phyloP scores from a whole-genome alignment of 2,113 vertebrate genomes.

The Gymnocephalus cernua region DNA sequence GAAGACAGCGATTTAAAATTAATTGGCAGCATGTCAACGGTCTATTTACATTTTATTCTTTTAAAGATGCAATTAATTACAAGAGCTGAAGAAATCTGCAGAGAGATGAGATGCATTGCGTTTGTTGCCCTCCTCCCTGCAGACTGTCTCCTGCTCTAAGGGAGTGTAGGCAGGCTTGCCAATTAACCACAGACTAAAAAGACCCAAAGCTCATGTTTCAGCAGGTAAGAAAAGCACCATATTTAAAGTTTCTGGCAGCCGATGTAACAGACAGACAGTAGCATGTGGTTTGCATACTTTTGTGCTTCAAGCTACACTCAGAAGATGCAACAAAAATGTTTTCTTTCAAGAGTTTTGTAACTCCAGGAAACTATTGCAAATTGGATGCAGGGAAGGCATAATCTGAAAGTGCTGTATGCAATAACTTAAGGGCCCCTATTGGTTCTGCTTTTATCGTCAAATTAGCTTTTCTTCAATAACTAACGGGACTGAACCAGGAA shows the following conservation, averaged over 20 bases:
- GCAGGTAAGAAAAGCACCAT: slow-evolving; percentile 64
- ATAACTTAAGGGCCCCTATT: slow-evolving; percentile 1
- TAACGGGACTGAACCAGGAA: slow-evolving; percentile 3
- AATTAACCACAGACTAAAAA: slow-evolving; percentile 74
- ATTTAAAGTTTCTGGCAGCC: slow-evolving; percentile 65
- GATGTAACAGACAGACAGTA: slow-evolving; percentile 47
- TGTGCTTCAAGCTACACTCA: slow-evolving; percentile 50
- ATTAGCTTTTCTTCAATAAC: slow-evolving; percentile 21
- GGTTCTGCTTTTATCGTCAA: slow-evolving; percentile 14
- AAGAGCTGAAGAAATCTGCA: slow-evolving; percentile 72
- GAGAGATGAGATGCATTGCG: slow-evolving; percentile 63
- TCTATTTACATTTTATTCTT: slow-evolving; percentile 80
- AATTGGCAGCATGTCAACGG: slow-evolving; percentile 78
- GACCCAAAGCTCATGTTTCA: slow-evolving; percentile 59
- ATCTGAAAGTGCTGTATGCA: slow-evolving; percentile 18
- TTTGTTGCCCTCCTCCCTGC: slow-evolving; percentile 57
- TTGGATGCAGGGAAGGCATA: slow-evolving; percentile 40
- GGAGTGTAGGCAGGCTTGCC: slow-evolving; percentile 68
- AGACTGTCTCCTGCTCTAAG: slow-evolving; percentile 63
- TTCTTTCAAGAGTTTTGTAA: slow-evolving; percentile 69
- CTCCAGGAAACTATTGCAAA: slow-evolving; percentile 66
- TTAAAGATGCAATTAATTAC: slow-evolving; percentile 82
- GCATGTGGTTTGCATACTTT: slow-evolving; percentile 41
- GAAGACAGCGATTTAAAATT: slow-evolving; percentile 71
- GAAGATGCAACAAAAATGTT: slow-evolving; percentile 58